Base-by-base conservation (phyloP, 2,113 vertebrate genomes). In the Boulengeromyrus knoepffleri region DNA sequence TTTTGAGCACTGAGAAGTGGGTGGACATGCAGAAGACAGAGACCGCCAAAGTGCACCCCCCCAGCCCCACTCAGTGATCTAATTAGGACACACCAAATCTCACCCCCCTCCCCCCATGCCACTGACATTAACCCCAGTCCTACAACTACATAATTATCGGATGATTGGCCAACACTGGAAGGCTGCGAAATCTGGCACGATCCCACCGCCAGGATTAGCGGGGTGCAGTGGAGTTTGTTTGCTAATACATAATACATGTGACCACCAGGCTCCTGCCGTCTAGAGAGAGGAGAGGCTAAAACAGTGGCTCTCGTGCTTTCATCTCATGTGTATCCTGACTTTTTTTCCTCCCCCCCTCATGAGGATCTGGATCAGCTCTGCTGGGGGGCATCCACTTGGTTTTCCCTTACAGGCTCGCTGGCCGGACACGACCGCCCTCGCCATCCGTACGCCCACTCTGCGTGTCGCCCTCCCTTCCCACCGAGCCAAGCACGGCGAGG, bases 211-310 rank as follows among this genome's bases (percentile, higher is more conserved):
- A 49, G 62, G 39, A 70, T 66, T 70, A 89, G 62, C 0, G 12
- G n/a, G 45, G 49, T 12, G 36, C n/a, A 31, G 85, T 31, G 50
- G 66, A 39, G 27, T 8, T 89, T 31, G n/a, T 39, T 53, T 46
- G 27, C 66, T 21, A 56, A 83, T 89, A 19, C 88, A 89, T 89
- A 12, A 89, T 83, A 89, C 66, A 89, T 89, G 66, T 6, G 47
- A 89, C 52, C 12, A 21, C 46, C 15, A 19, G 21, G 45, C 12
- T 31, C 27, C 19, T 53, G 46, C 88, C 19, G 27, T 50, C 88
- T 52, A 39, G 47, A 50, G 70, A 80, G 70, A n/a, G 31, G 49
- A 49, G 56, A 24, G 21, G 53, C 21, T 87, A 39, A 36, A 52
- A 66, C 36, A 70, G 13, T 3, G 5, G 3, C 46, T 49, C 17